Evolutionary conservation across 2,888 invertebrate species (phyloP).

Genomic region (Pristionchus japonicus): DNA sequence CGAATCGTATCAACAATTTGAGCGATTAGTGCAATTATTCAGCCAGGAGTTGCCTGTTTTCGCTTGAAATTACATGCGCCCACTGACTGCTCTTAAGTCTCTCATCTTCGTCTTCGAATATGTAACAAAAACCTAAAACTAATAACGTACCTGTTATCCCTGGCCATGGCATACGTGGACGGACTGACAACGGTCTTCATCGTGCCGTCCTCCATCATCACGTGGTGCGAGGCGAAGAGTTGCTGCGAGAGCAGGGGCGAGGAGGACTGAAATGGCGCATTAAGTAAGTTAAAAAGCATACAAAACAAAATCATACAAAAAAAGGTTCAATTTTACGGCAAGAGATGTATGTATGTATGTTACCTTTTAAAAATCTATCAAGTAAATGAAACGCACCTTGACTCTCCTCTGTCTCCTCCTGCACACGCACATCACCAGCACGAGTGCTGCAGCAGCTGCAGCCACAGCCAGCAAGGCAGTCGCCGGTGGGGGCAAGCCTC

Average conservation of each 20-base stretch:
- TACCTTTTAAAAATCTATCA: no score
- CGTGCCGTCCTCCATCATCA: constrained; percentile 45
- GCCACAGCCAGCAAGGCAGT: not conserved
- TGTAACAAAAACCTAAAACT: no score
- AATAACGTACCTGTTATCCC: constrained; percentile 60
- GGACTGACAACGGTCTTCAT: constrained; percentile 53
- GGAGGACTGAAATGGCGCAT: constrained; percentile 62
- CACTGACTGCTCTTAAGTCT: no score
- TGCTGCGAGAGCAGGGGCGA: constrained; percentile 56
- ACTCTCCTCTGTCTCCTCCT: constrained; percentile 9
- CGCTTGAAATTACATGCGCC: no score
- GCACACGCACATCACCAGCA: constrained; percentile 11
- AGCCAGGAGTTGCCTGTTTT: no score
- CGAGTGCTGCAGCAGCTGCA: not conserved
- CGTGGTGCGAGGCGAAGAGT: constrained; percentile 28
- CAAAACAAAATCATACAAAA: no score
- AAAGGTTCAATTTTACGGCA: no score
- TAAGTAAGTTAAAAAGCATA: no score
- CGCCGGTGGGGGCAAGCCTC: not conserved
- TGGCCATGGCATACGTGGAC: constrained; percentile 64
- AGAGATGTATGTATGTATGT: no score
- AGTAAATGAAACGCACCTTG: not conserved
- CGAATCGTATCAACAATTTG: no score
- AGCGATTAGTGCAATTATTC: no score
- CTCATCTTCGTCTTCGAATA: no score